These are phyloP conservation scores for Pyrrhia umbra DNA, from an alignment of 2,888 invertebrate species.

Conservation along the genomic window DNA sequence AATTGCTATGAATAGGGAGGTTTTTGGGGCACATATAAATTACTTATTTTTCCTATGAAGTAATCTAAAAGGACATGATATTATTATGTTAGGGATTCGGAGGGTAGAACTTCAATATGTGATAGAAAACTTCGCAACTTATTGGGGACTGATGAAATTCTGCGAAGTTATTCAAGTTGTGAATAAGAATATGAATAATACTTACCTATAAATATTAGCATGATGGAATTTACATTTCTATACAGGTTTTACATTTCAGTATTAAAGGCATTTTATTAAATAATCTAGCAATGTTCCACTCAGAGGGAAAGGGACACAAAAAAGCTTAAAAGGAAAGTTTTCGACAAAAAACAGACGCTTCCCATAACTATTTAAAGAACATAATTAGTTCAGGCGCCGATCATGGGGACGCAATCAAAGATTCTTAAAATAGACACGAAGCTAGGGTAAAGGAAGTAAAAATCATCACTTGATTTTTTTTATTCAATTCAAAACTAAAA, in stretches of 20 bases:
- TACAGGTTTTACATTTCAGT: neutral
- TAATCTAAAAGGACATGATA: constrained; percentile 44
- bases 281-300: neutral
- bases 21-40: constrained; percentile 57
- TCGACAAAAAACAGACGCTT: constrained; percentile 46
- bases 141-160: constrained; percentile 19
- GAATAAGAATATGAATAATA: constrained; percentile 3
- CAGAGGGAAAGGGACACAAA: neutral
- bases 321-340: constrained; percentile 9
- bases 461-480: constrained; percentile 18
- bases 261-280: neutral
- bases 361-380: constrained; percentile 41
- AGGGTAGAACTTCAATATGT: constrained; percentile 12
- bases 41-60: constrained; percentile 27
- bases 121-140: constrained; percentile 8
- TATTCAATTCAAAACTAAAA: neutral
- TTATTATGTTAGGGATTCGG: constrained; percentile 18
- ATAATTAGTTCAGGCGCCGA: constrained; percentile 57
- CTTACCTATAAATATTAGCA: neutral
- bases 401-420: constrained; percentile 55
- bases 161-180: constrained; percentile 3
- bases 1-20: constrained; percentile 33
- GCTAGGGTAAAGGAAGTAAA: constrained; percentile 38
- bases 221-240: neutral
- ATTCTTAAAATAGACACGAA: constrained; percentile 41